Evolutionary conservation across 2,888 invertebrate genomes (phyloP).

Genomic region (Plagodis dolabraria): DNA sequence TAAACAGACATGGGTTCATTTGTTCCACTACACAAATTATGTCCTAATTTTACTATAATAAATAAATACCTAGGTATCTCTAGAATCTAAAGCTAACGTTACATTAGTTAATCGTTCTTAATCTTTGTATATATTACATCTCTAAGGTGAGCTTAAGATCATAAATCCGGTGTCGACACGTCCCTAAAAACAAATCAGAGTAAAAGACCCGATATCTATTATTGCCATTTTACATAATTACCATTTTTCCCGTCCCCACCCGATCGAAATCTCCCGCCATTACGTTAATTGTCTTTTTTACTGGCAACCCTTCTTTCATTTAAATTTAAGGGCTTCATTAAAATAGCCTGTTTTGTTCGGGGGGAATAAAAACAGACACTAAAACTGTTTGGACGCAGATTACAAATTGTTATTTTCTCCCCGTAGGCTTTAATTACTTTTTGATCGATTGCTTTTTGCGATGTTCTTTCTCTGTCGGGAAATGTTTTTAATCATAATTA

Average conservation of each 20-base stretch:
- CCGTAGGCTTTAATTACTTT: conserved; percentile 16
- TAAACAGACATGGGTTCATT: too few species aligned
- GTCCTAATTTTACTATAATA: too few species aligned
- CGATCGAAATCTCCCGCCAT: conserved; percentile 45
- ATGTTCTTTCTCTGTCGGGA: not conserved
- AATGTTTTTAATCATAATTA: conserved; percentile 3
- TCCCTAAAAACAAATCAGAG: conserved; percentile 16
- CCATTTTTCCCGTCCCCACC: conserved; percentile 23
- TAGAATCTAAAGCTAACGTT: too few species aligned
- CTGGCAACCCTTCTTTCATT: conserved; percentile 59
- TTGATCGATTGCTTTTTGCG: conserved; percentile 22
- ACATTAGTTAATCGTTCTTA: too few species aligned
- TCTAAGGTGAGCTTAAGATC: not conserved
- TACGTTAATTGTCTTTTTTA: conserved; percentile 67
- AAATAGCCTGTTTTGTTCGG: conserved; percentile 48
- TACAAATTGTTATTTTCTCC: conserved; percentile 25
- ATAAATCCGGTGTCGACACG: not conserved
- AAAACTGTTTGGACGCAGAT: conserved; percentile 25
- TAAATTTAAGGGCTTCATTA: conserved; percentile 63
- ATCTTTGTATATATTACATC: not conserved
- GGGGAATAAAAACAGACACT: conserved; percentile 24
- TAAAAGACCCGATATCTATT: conserved; percentile 24
- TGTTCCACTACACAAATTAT: too few species aligned
- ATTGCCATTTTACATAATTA: conserved; percentile 43
- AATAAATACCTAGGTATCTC: too few species aligned